Evolutionary conservation across 64 coral and sea anemone genomes (phyloP).

Genomic region (Stichodactyla helianthus): DNA sequence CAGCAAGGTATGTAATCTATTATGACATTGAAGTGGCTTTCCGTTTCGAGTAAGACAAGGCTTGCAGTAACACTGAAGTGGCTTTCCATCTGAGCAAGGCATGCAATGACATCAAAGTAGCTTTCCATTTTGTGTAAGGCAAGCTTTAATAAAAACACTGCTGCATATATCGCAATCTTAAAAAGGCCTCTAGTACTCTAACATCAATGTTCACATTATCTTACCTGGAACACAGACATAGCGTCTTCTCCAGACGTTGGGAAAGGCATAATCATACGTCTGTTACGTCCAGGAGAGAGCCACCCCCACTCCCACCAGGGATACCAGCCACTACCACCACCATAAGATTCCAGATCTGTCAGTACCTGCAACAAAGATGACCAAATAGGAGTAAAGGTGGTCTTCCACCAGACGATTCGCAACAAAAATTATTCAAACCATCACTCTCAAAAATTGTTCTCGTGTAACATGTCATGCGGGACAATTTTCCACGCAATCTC

Average conservation of each 20-base stretch:
- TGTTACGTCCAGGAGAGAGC: neutral
- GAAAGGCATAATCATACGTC: conserved; percentile 66
- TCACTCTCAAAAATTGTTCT: too few relatives aligned
- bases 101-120: neutral
- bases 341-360: conserved; percentile 72
- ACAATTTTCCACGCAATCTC: too few relatives aligned
- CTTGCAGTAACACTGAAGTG: neutral
- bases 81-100: neutral
- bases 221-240: conserved; percentile 67
- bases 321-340: conserved; percentile 20
- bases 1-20: too few relatives aligned
- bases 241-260: conserved; percentile 68
- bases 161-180: neutral
- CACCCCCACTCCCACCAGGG: conserved; percentile 70
- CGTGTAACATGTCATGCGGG: too few relatives aligned
- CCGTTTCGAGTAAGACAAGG: neutral
- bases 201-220: neutral
- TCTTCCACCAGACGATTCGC: neutral
- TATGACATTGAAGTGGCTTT: neutral
- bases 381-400: neutral
- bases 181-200: neutral
- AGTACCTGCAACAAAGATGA: conserved; percentile 37
- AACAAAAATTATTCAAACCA: too few relatives aligned
- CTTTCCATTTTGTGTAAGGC: neutral
- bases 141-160: neutral